Conservation (phyloP, 1,140 invertebrate genomes). For the Ceratina japonica region DNA sequence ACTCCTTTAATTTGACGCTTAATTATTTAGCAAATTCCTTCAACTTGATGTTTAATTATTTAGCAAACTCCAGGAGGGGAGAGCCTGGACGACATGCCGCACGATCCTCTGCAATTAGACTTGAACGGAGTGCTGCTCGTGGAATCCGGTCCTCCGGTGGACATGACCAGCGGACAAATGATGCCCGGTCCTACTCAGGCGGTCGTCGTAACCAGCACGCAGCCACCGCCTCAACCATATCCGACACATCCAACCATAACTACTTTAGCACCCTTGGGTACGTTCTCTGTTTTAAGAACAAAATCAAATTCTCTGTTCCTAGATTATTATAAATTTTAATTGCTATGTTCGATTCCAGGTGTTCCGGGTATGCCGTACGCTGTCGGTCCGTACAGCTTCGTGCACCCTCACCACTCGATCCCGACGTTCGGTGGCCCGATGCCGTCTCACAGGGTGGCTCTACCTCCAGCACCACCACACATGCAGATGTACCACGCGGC, state of each 20-base stretch:
- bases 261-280: constrained; percentile 78
- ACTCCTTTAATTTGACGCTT: too few relatives aligned
- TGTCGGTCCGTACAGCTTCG: constrained; percentile 80
- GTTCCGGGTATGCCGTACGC: constrained; percentile 82
- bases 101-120: constrained; percentile 80
- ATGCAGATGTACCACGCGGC: constrained; percentile 79
- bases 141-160: constrained; percentile 78
- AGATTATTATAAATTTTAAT: too few relatives aligned
- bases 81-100: constrained; percentile 80
- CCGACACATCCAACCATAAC: constrained; percentile 78
- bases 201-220: constrained; percentile 81
- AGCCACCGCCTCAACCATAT: constrained; percentile 81
- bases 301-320: too few relatives aligned
- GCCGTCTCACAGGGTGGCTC: constrained; percentile 81
- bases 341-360: constrained; percentile 52
- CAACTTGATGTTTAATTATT: neutral
- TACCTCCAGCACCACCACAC: constrained; percentile 81
- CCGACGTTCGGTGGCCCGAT: constrained; percentile 79
- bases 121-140: constrained; percentile 79
- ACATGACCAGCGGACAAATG: constrained; percentile 75
- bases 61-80: constrained; percentile 83
- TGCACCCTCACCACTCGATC: constrained; percentile 79
- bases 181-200: constrained; percentile 76
- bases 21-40: too few relatives aligned
- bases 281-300: neutral